A percentile compares a stretch with the other conserved stretches of the same genome.
These are phyloP conservation scores for Naso thynnoides DNA, from an alignment of 2,797 vertebrate species.

Conservation along the genomic window DNA sequence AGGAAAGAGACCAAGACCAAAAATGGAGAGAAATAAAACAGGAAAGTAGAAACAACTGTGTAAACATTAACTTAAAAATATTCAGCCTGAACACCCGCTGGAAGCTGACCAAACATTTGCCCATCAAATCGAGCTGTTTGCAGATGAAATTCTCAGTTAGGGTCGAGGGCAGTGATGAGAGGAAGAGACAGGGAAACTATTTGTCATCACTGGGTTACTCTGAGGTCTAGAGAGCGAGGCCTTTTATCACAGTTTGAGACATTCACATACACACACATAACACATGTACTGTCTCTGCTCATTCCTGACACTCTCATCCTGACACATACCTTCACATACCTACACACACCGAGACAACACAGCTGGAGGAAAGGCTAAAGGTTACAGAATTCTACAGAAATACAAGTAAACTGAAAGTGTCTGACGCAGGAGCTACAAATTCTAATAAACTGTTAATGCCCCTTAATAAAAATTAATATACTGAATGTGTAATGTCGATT, in stretches of 20 bases:
- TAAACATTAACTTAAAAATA: conserved; percentile 78
- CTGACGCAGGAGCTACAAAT: conserved; percentile 18
- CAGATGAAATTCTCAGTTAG: conserved; percentile 83
- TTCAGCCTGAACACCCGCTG: conserved; percentile 64
- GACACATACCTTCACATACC: conserved; percentile 60
- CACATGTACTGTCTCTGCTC: conserved; percentile 50
- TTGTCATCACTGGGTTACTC: conserved; percentile 80
- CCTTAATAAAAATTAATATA: too few species aligned
- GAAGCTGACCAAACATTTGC: conserved; percentile 82
- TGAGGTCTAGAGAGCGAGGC: conserved; percentile 68
- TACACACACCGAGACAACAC: conserved; percentile 72
- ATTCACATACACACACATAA: conserved; percentile 32
- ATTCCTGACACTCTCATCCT: conserved; percentile 54
- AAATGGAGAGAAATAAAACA: conserved; percentile 55
- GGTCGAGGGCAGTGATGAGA: conserved; percentile 72
- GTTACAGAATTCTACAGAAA: conserved; percentile 57
- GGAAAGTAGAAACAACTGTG: conserved; percentile 65
- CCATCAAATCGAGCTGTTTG: conserved; percentile 79
- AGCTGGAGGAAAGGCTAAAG: conserved; percentile 75
- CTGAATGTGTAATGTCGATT: not conserved
- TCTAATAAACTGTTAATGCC: too few species aligned
- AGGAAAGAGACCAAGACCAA: conserved; percentile 27
- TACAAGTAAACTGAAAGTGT: conserved; percentile 44
- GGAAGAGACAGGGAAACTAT: conserved; percentile 75
- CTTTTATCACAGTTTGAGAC: conserved; percentile 73